These are phyloP conservation scores for Narcine bancroftii DNA, from an alignment of 2,113 vertebrate species.

Conservation along the genomic window DNA sequence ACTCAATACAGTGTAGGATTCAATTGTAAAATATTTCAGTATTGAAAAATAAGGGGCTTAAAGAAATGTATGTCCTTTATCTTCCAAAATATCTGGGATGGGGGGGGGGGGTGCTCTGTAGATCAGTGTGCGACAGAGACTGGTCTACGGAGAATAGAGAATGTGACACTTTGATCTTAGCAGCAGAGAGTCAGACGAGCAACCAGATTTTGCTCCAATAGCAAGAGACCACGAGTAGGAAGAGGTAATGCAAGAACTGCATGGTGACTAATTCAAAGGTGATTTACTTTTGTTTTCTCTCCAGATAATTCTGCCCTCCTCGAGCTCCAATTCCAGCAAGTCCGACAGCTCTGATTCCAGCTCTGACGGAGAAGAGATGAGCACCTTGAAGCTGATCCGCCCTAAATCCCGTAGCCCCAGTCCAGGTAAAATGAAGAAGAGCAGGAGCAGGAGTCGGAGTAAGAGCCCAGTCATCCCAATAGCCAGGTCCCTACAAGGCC, in stretches of 20 bases:
- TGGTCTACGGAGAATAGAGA: too few relatives aligned
- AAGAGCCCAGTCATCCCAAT: constrained; percentile 69
- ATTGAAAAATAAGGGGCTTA: not conserved
- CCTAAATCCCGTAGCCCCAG: constrained; percentile 88
- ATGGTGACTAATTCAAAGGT: not conserved
- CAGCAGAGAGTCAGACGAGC: not conserved
- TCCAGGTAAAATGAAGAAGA: constrained; percentile 64
- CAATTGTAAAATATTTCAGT: not conserved
- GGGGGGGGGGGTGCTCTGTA: not conserved
- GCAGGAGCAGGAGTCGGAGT: constrained; percentile 66
- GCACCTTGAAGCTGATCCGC: constrained; percentile 80
- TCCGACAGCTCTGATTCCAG: constrained; percentile 75
- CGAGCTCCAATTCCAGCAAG: constrained; percentile 58
- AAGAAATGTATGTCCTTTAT: not conserved
- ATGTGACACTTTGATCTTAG: not conserved
- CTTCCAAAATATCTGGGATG: not conserved
- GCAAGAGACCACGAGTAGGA: not conserved
- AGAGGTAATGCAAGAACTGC: not conserved
- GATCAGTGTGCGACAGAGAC: not conserved
- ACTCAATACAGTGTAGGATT: not conserved
- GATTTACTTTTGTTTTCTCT: not conserved
- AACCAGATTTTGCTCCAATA: not conserved
- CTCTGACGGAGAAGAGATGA: constrained; percentile 82
- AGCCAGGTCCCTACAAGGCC: constrained; percentile 61
- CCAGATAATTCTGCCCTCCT: constrained; percentile 78